Evolutionary conservation across 2,888 invertebrate genomes (phyloP).

Genomic region (Orthosia gracilis): DNA sequence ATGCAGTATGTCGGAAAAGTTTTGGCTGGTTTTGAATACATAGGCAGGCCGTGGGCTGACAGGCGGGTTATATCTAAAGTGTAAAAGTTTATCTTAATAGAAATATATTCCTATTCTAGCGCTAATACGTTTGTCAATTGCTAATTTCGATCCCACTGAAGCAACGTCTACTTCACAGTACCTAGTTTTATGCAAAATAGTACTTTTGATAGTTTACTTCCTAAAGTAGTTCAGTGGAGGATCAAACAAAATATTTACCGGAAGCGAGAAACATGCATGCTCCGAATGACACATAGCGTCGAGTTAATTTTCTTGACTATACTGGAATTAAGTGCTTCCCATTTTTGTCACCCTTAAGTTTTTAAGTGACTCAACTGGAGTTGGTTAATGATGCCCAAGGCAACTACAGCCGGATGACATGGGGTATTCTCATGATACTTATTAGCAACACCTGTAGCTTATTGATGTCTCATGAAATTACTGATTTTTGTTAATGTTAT

Average conservation of each 20-base stretch:
- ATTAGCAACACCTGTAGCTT: constrained; percentile 1
- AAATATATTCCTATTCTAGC: not conserved
- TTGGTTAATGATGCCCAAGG: constrained; percentile 1
- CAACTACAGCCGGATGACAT: constrained; percentile 1
- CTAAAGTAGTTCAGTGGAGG: constrained; percentile 1
- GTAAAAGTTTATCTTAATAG: not conserved
- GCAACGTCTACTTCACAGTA: not conserved
- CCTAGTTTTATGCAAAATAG: constrained; percentile 1
- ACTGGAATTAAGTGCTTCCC: constrained; percentile 42
- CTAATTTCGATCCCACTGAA: not conserved
- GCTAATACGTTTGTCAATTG: not conserved
- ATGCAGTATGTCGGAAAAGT: not conserved
- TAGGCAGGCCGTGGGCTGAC: not conserved
- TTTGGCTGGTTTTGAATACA: not conserved
- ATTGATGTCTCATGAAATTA: not conserved
- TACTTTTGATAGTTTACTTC: constrained; percentile 18
- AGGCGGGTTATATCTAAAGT: not conserved
- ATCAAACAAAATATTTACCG: constrained; percentile 42
- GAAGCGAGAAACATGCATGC: constrained; percentile 34
- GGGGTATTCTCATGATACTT: not conserved
- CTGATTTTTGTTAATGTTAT: constrained; percentile 8
- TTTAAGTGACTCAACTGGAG: constrained; percentile 31
- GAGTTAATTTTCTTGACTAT: constrained; percentile 39
- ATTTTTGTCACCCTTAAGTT: constrained; percentile 41
- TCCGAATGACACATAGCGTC: constrained; percentile 38